Conservation (phyloP, 2,797 vertebrate genomes). For the Coranthus polyacanthus region DNA sequence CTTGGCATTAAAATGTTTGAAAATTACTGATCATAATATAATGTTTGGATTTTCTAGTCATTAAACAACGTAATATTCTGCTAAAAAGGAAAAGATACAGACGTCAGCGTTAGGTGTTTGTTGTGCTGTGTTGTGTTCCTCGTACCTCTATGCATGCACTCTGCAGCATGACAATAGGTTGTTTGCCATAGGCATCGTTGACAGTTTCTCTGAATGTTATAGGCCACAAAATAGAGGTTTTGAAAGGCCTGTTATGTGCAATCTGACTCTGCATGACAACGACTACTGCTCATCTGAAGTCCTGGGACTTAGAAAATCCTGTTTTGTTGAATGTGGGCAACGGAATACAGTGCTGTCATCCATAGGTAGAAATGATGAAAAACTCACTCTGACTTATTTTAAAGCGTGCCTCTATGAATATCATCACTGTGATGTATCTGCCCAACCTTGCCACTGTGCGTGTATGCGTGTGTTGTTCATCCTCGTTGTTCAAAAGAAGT, state of each 20-base stretch:
- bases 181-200: slow-evolving; percentile 14
- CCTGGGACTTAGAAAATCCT: slow-evolving; percentile 2
- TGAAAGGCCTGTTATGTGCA: slow-evolving; percentile 12
- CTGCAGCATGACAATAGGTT: slow-evolving; percentile 41
- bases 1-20: slow-evolving; percentile 1
- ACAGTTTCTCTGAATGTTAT: slow-evolving; percentile 39
- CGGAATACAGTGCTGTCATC: slow-evolving; percentile 34
- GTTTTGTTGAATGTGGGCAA: slow-evolving; percentile 39
- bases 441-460: too few relatives aligned
- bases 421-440: slow-evolving; percentile 47
- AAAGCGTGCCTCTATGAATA: slow-evolving; percentile 46
- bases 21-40: not conserved
- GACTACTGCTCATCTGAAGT: slow-evolving; percentile 35
- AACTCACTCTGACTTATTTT: slow-evolving; percentile 35
- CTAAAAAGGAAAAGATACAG: not conserved
- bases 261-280: slow-evolving; percentile 38
- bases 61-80: not conserved
- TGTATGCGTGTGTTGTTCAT: slow-evolving; percentile 31
- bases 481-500: slow-evolving; percentile 27
- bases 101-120: slow-evolving; percentile 20
- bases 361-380: slow-evolving; percentile 30
- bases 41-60: not conserved
- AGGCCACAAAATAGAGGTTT: slow-evolving; percentile 31
- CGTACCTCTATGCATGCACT: slow-evolving; percentile 31
- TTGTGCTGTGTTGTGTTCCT: slow-evolving; percentile 13